Base-by-base conservation (phyloP, 2,797 vertebrate genomes). In the Loriculus beryllinus region DNA sequence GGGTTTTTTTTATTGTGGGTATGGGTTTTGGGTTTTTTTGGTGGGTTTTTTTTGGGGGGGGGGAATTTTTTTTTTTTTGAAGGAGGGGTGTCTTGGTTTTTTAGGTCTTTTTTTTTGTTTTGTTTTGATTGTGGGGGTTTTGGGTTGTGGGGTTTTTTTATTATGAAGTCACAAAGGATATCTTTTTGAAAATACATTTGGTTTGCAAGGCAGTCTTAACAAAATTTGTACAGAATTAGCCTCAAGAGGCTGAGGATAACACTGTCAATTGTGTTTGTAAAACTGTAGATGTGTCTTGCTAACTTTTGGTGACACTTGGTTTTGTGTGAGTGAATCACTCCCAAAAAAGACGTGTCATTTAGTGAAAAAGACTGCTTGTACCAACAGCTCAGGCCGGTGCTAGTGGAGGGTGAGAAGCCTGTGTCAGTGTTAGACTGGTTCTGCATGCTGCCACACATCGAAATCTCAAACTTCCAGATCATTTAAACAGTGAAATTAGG, bases 201-300 rank as follows among this genome's bases (percentile, higher is more conserved):
- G 35, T 40, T 64, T 67, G 68, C 64, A 78, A 43, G 42, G 52
- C 35, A 84, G 57, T 14, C 57, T 88, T 59, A 19, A 2, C 40
- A 39, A 63, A 20, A 23, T 47, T 74, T 60, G 49, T 45, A 3
- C 59, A 52, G 22, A 70, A 69, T 43, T 26, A 62, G n/a, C 80
- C 82, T 85, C 82, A 35, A 7, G 77, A 81, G 28, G 79, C 65
- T 89, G 91, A 78, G 65, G 49, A n/a, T 91, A 33, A n/a, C 72
- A 28, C 85, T 62, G 57, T 40, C 10, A 5, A 5, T 40, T 45
- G 59, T 83, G 86, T 60, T 81, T 78, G 82, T 78, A 69, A 95
- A 91, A 15, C 77, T 57, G 82, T 86, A 20, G 72, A 42, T 83
- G 72, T 70, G 77, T 72, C 88, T 92, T 0, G 3, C 77, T 81